A percentile compares a stretch with the other conserved stretches of the same genome.
Conservation (phyloP, 2,888 invertebrate genomes). For the Hyles lineata region DNA sequence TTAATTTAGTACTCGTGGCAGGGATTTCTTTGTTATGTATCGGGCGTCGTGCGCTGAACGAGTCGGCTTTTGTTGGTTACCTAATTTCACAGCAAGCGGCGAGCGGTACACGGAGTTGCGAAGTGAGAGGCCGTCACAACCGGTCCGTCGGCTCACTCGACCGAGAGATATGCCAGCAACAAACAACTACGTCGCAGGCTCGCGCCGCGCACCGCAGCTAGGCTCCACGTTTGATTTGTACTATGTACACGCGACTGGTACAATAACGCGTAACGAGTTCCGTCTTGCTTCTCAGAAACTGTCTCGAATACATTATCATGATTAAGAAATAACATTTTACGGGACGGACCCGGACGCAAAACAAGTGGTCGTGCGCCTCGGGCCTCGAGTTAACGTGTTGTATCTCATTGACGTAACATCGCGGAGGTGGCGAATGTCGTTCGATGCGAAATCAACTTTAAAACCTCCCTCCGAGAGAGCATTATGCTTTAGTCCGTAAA, state of each 20-base stretch:
- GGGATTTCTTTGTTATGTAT: constrained; percentile 70
- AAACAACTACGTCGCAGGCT: constrained; percentile 61
- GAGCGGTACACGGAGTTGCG: constrained; percentile 78
- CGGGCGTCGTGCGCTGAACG: constrained; percentile 63
- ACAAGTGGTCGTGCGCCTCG: constrained; percentile 72
- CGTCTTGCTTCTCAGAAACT: constrained; percentile 56
- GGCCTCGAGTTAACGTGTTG: constrained; percentile 77
- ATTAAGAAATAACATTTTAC: constrained; percentile 50
- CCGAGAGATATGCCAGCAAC: constrained; percentile 71
- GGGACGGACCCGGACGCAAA: constrained; percentile 80
- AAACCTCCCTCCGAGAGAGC: constrained; percentile 52
- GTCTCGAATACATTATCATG: constrained; percentile 46
- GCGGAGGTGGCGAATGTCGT: constrained; percentile 69
- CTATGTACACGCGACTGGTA: constrained; percentile 44
- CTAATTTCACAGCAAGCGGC: constrained; percentile 80
- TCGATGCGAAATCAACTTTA: constrained; percentile 71
- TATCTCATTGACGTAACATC: constrained; percentile 82
- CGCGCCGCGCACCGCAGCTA: constrained; percentile 51
- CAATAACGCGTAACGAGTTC: constrained; percentile 53
- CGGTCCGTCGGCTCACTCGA: constrained; percentile 77
- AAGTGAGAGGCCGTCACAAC: constrained; percentile 84
- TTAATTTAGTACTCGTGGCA: constrained; percentile 55
- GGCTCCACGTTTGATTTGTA: constrained; percentile 49
- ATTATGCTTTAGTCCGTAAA: constrained; percentile 54
- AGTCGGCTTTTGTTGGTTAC: constrained; percentile 80